phyloP scores from a whole-genome alignment of 92 coral and sea anemone species.

The Umimayanthus chanpuru region DNA sequence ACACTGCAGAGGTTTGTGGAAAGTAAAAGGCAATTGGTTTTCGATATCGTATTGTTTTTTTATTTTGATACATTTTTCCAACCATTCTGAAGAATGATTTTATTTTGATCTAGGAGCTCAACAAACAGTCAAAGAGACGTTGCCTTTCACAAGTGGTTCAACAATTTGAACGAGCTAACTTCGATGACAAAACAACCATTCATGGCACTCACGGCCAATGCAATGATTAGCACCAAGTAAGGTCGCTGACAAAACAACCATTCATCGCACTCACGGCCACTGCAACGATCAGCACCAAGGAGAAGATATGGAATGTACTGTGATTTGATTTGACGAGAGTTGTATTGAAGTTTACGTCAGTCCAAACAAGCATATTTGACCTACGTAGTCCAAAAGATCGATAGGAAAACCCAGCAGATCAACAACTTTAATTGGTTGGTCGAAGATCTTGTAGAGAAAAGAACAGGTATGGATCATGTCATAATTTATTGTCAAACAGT shows the following conservation, averaged over 20 bases:
- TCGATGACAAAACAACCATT: background rate
- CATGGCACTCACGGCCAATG: background rate
- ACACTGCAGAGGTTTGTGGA: background rate
- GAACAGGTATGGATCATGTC: background rate
- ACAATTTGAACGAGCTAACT: background rate
- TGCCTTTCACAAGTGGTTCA: background rate
- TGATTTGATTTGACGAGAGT: too few species aligned
- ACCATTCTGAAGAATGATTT: too few species aligned
- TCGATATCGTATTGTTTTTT: background rate
- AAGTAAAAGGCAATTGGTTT: background rate
- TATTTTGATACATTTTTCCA: background rate
- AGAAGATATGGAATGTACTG: too few species aligned
- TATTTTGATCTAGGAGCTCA: background rate
- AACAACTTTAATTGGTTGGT: background rate
- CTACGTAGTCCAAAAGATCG: background rate
- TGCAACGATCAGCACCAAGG: background rate
- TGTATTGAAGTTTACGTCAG: background rate
- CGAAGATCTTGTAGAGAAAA: background rate
- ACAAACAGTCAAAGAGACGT: background rate
- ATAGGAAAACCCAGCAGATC: too few species aligned
- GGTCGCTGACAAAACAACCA: background rate
- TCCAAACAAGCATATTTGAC: background rate
- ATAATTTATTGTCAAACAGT: background rate
- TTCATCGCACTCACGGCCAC: background rate
- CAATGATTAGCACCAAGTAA: too few species aligned